phyloP scores from a whole-genome alignment of 2,797 vertebrate species.

The Rhadinocentrus ornatus region DNA sequence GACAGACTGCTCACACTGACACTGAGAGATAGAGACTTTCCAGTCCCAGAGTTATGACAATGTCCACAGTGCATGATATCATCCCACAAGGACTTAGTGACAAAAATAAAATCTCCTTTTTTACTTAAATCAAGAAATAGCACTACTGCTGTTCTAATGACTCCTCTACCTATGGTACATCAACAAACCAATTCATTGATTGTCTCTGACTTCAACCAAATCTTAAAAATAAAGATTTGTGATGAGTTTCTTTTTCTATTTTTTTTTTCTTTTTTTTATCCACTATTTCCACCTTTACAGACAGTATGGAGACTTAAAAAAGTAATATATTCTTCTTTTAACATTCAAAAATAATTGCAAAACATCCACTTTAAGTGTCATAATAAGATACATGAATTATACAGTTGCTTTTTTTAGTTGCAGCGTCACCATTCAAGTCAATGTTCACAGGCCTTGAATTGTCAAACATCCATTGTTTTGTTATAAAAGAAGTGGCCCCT shows the following conservation, averaged over 20 bases:
- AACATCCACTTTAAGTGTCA: constrained; percentile 76
- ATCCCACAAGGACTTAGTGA: constrained; percentile 48
- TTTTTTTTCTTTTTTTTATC: constrained; percentile 53
- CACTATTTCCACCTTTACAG: constrained; percentile 75
- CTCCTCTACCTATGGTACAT: constrained; percentile 73
- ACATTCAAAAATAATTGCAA: constrained; percentile 80
- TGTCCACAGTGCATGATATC: constrained; percentile 63
- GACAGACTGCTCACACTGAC: constrained; percentile 69
- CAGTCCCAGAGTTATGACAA: constrained; percentile 55
- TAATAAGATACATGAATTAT: constrained; percentile 76
- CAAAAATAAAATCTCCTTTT: constrained; percentile 18
- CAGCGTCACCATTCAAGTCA: constrained; percentile 59
- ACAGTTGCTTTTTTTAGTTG: constrained; percentile 54
- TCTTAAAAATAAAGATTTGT: constrained; percentile 74
- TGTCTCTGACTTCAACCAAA: constrained; percentile 78
- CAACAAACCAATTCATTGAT: constrained; percentile 80
- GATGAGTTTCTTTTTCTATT: constrained; percentile 47
- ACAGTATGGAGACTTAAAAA: constrained; percentile 74
- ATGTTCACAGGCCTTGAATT: constrained; percentile 50
- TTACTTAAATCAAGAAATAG: constrained; percentile 31
- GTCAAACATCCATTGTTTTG: constrained; percentile 66
- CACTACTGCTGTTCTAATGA: constrained; percentile 52
- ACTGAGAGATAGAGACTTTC: constrained; percentile 42
- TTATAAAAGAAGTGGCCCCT: constrained; percentile 72
- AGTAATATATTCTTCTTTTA: constrained; percentile 57